These are phyloP conservation scores for Genyomyrus donnyi DNA, from an alignment of 2,113 vertebrate species.

Conservation along the genomic window DNA sequence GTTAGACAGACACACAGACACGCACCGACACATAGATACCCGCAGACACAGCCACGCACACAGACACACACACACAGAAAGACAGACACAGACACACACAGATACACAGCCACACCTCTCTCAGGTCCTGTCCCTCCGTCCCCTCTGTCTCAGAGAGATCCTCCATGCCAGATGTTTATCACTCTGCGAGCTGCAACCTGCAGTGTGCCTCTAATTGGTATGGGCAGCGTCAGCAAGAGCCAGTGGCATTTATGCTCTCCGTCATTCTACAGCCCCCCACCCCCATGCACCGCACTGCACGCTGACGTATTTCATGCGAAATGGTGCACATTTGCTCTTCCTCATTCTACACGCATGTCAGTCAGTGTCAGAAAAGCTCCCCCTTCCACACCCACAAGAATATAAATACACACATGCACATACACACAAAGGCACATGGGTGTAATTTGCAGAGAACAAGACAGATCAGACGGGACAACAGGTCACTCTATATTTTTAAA, in stretches of 20 bases:
- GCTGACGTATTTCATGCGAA: not conserved
- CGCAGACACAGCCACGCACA: not conserved
- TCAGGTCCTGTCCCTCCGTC: not conserved
- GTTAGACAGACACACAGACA: not conserved
- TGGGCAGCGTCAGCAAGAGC: not conserved
- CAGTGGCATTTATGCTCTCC: not conserved
- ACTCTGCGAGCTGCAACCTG: not conserved
- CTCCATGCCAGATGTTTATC: not conserved
- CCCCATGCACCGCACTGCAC: not conserved
- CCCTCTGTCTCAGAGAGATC: not conserved
- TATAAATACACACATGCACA: not conserved
- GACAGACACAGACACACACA: not conserved
- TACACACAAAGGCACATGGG: not conserved
- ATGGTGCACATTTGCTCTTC: not conserved
- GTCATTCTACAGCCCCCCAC: not conserved
- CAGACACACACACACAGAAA: not conserved
- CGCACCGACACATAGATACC: not conserved
- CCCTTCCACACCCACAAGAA: not conserved
- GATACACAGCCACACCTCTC: not conserved
- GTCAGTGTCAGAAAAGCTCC: not conserved
- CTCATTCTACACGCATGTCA: not conserved
- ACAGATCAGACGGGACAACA: not conserved
- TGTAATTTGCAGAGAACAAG: not conserved
- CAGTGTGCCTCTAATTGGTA: not conserved
- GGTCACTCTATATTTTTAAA: too few species aligned